Base-by-base conservation (phyloP, 53 echinoderm and acorn worm species). In the Paracentrotus lividus region DNA sequence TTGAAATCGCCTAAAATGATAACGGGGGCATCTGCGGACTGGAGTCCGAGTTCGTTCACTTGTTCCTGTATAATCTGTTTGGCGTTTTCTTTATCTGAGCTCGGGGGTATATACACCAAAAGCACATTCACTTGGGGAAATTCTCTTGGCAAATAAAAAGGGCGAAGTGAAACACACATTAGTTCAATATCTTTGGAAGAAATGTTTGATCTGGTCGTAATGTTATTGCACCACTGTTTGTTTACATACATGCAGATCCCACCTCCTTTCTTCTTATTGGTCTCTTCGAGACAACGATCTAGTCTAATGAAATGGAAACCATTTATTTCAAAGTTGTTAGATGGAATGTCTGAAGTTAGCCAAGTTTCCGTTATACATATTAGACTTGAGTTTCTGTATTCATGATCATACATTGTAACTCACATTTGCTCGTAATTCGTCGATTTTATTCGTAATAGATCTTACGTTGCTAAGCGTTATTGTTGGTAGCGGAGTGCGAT, bases 351-450 rank as follows among this genome's bases (percentile, higher is more conserved):
- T 34, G 33, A 67, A 67, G 10, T 0, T 12, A 67, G 34, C 67
- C 34, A 33, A 34, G 67, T 69, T 36, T 36, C 69, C 36, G 6
- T 36, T 15, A 69, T 36, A 69, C 38, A 69, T 65, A 65, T 65
- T 14, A 65, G 27, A 65, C 65, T 29, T 65, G 65, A 65, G 27
- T 5, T 26, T 65, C 65, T 65, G 12, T 65, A 65, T 65, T 65
- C 65, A 65, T 65, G 31, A 65, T 65, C 12, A 65, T 65, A n/a
- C n/a, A n/a, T n/a, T n/a, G n/a, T n/a, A 65, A 65, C 65, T 65
- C 4, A 65, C 65, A 29, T 65, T 65, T 65, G 65, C 65, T 29
- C 65, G 65, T 14, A 65, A 12, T 65, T 65, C 65, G 65, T 65
- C 65, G 5, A 65, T 65, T 65, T 65, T 65, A 29, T 65, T 65